Base-by-base conservation (phyloP, 2,113 vertebrate genomes). In the Isichthys henryi region DNA sequence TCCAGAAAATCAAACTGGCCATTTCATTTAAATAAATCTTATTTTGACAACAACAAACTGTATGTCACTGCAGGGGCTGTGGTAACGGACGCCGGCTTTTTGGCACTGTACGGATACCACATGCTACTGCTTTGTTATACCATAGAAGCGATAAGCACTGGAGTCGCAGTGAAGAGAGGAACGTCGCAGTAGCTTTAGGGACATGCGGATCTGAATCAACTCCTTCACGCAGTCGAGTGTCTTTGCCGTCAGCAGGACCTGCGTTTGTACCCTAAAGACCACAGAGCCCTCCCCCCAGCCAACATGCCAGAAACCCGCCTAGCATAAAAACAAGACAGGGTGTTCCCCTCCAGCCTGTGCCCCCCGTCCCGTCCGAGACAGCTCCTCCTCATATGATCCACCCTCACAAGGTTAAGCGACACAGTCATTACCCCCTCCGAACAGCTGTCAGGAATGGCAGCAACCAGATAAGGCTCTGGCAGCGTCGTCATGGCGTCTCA, bases 361-460 rank as follows among this genome's bases (percentile, higher is more conserved):
- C 56, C 39, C 82, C 21, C 9, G 19, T 48, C 39, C 82, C 43
- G 88, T 23, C 39, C 39, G 2, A 39, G 39, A 39, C 1, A 39
- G 2, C 39, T 39, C 39, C 39, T 39, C 39, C 39, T 39, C 39
- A 39, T 39, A 39, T 2, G 39, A 39, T 39, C 39, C 39, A 39
- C 39, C 39, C 39, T 39, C 39, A 39, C 39, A 39, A 1, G 39
- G 39, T 39, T 39, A 39, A 39, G 39, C 2, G 39, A 39, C 39
- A 39, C 39, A 39, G 39, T 39, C 39, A 2, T 39, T 39, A 39
- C 39, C 39, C 39, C 39, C 39, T 39, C 39, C 1, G 39, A 58
- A 74, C 66, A 88, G 56, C 43, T 48, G 87, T 46, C 56, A 88
- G 88, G 13, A 70, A 87, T 89, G 74, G 85, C 66, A 89, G 86